A percentile compares a stretch with the other conserved stretches of the same genome.
These are phyloP conservation scores for Cyaniris semiargus DNA, from an alignment of 2,888 invertebrate genomes.

Conservation along the genomic window DNA sequence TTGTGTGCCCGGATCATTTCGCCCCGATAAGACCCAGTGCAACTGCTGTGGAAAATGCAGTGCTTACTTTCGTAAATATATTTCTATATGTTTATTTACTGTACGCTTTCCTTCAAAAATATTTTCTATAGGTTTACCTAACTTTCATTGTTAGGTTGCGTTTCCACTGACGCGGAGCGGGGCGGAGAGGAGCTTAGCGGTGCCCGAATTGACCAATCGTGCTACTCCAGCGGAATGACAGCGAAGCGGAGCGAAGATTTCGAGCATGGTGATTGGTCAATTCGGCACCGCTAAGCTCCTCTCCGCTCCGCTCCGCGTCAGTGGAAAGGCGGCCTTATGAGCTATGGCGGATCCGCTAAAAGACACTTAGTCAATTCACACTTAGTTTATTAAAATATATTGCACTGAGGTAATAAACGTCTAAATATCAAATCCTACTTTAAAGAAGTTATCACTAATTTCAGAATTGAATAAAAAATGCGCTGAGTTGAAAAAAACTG, in stretches of 20 bases:
- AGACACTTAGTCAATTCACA: background rate
- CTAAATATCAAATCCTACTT: background rate
- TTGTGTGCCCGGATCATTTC: conserved; percentile 60
- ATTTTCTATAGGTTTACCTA: background rate
- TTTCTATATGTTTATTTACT: conserved; percentile 7
- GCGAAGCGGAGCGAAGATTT: too few relatives aligned
- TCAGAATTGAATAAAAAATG: conserved; percentile 69
- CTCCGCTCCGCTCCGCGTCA: too few relatives aligned
- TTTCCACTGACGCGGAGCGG: too few relatives aligned
- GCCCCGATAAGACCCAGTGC: conserved; percentile 63
- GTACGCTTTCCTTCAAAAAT: background rate
- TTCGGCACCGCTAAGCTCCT: too few relatives aligned
- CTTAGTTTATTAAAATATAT: background rate
- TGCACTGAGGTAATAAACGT: background rate
- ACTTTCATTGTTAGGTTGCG: too few relatives aligned
- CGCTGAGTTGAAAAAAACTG: conserved; percentile 68
- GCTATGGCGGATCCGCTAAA: background rate
- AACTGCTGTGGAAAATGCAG: conserved; percentile 72
- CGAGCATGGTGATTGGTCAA: too few relatives aligned
- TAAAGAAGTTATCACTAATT: conserved; percentile 34
- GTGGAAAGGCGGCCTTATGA: too few relatives aligned
- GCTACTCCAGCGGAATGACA: too few relatives aligned
- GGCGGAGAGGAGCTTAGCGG: too few relatives aligned
- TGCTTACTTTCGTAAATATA: conserved; percentile 59
- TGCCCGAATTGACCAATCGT: too few relatives aligned